Conservation (phyloP, 1,140 invertebrate genomes). For the Yoshiicerus persimilis region DNA sequence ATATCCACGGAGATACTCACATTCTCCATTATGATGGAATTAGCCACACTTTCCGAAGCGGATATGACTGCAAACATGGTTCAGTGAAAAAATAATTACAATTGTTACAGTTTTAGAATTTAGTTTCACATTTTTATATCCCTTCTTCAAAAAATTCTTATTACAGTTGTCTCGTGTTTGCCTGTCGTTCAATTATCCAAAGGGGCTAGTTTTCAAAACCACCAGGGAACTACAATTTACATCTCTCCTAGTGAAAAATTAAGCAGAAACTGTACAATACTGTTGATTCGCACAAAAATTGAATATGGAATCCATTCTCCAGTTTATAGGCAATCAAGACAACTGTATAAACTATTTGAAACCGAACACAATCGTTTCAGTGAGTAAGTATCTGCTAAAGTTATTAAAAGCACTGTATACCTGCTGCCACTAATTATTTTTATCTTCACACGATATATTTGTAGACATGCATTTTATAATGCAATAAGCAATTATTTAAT, state of each 20-base stretch:
- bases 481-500: neutral
- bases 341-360: slow-evolving; percentile 12
- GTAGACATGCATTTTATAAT: neutral
- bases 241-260: neutral
- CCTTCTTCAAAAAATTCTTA: neutral
- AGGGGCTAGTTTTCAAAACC: neutral
- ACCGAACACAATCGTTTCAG: neutral
- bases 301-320: slow-evolving; percentile 16
- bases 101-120: too few relatives aligned
- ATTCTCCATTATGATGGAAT: slow-evolving; percentile 14
- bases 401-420: too few relatives aligned
- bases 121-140: too few relatives aligned
- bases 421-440: too few relatives aligned
- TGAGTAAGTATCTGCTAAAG: slow-evolving; percentile 1
- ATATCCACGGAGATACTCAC: neutral
- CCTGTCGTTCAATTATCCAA: neutral
- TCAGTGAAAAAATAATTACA: neutral
- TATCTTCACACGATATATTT: neutral
- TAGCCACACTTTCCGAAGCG: neutral
- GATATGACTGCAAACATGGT: slow-evolving; percentile 7
- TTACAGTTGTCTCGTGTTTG: neutral
- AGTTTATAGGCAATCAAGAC: neutral
- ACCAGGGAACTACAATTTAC: neutral
- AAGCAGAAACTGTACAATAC: neutral
- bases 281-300: neutral